Conservation (phyloP, 1,140 invertebrate genomes). For the Drosophila rufa region DNA sequence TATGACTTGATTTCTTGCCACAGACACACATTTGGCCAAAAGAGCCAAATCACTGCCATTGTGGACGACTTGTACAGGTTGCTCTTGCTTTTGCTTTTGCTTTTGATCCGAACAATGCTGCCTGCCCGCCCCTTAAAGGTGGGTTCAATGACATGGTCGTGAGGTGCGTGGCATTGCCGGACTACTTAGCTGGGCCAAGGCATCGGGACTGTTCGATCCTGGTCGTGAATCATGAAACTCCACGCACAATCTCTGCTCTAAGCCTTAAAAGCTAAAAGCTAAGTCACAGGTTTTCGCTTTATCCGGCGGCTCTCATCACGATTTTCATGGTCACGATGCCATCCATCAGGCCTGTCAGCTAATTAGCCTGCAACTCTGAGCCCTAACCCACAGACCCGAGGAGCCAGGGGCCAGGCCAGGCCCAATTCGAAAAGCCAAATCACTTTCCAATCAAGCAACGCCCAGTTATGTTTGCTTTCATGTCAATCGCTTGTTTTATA, state of each 20-base stretch:
- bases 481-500: slow-evolving; percentile 68
- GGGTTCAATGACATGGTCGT: slow-evolving; percentile 46
- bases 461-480: slow-evolving; percentile 74
- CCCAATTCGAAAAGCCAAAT: slow-evolving; percentile 59
- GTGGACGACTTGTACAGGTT: slow-evolving; percentile 55
- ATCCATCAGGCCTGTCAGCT: slow-evolving; percentile 39
- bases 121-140: slow-evolving; percentile 10
- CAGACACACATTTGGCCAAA: slow-evolving; percentile 53
- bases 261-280: not conserved
- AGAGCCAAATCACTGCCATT: slow-evolving; percentile 69
- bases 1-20: slow-evolving; percentile 75
- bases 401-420: slow-evolving; percentile 1
- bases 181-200: slow-evolving; percentile 24
- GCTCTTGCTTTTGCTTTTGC: slow-evolving; percentile 46
- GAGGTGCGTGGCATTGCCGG: slow-evolving; percentile 23
- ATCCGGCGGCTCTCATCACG: slow-evolving; percentile 47
- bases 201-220: slow-evolving; percentile 21
- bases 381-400: slow-evolving; percentile 6
- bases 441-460: slow-evolving; percentile 75
- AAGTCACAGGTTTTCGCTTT: slow-evolving; percentile 3
- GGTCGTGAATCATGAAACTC: slow-evolving; percentile 44
- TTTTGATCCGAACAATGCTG: slow-evolving; percentile 46
- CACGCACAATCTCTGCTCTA: slow-evolving; percentile 29
- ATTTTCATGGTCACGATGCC: slow-evolving; percentile 68
- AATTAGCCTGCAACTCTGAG: slow-evolving; percentile 34